Base-by-base conservation (phyloP, 2,888 invertebrate species). In the Diabrotica balteata region DNA sequence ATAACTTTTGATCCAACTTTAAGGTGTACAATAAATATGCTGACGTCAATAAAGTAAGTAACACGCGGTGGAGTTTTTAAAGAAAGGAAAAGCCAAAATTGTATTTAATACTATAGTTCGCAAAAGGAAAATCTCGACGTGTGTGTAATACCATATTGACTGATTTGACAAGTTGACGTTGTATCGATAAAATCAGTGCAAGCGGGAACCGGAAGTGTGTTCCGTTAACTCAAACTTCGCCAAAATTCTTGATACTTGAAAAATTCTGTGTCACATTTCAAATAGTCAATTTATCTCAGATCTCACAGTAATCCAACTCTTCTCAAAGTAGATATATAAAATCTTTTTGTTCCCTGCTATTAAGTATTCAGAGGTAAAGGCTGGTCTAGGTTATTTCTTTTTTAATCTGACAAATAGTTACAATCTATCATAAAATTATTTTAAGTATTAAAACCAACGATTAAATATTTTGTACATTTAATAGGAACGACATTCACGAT, bases 191-290 rank as follows among this genome's bases (percentile, higher is more conserved):
- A 67, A 63, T 68, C 67, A 51, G 45, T 55, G 50, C 8, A 57
- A 60, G 53, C 32, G 51, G 64, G 54, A 63, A 43, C 59, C 54
- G 55, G 68, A 68, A 68, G 63, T 60, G 57, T 63, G 64, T 64
- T 64, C 76, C 74, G 70, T 65, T 75, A 75, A 74, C 74, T 72
- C 75, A 78, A 79, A 75, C 75, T 77, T 75, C 79, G 79, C 77
- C 80, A 79, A 77, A 72, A 74, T 73, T 76, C 75, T 77, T 74
- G 70, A 69, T 9, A 63, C 59, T n/a, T n/a, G n/a, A n/a, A n/a
- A n/a, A n/a, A n/a, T n/a, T n/a, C n/a, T 63, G 17, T 55, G 54
- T 63, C 63, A 65, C 68, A 57, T 57, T 68, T 65, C 45, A 61
- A 54, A 51, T 62, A 61, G 44, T 63, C 54, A 61, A 61, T 61